Base-by-base conservation (phyloP, 2,113 vertebrate genomes). In the Rhipidura dahli region DNA sequence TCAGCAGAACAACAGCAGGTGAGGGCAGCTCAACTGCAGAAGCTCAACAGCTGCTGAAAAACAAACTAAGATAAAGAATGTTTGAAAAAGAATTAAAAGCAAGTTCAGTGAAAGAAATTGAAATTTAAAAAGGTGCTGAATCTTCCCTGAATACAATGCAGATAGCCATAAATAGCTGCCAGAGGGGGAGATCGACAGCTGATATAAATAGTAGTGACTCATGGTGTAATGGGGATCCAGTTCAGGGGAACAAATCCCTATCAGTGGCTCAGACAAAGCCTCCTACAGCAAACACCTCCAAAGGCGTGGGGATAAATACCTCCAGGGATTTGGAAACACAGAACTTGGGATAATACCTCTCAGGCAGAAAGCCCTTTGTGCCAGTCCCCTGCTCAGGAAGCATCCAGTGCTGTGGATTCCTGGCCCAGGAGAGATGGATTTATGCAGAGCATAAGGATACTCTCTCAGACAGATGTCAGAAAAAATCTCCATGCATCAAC, bases 161-260 rank as follows among this genome's bases (percentile, higher is more conserved):
- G 89, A 83, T 57, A 92, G 83, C 72, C 92, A 95, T 72, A 93
- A 97, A 97, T 89, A 96, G 76, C 90, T 93, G 80, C 85, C 60
- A 84, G 69, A 64, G 47, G 54, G 82, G 82, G 86, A 84, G 76
- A 89, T 78, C 18, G 5, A 69, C 92, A 94, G 80, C 76, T 83
- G 94, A 87, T 93, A 95, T 87, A 92, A 95, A 97, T 72, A 93
- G 76, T 59, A 35, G 86, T 96, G 96, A 94, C 60, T 95, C 88
- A 94, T 17, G 40, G 86, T 68, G 72, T 69, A 51, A 93, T 42
- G 47, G 83, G 79, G 83, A 93, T 84, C 83, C 73, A 85, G 91
- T 71, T 87, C 37, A 66, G 51, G 47, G 59, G 50, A 95, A 93
- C 54, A 92, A 86, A 94, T 84, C 61, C 49, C 76, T 50, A 68